phyloP scores from a whole-genome alignment of 2,888 invertebrate species.

The Matsumyia berberina region DNA sequence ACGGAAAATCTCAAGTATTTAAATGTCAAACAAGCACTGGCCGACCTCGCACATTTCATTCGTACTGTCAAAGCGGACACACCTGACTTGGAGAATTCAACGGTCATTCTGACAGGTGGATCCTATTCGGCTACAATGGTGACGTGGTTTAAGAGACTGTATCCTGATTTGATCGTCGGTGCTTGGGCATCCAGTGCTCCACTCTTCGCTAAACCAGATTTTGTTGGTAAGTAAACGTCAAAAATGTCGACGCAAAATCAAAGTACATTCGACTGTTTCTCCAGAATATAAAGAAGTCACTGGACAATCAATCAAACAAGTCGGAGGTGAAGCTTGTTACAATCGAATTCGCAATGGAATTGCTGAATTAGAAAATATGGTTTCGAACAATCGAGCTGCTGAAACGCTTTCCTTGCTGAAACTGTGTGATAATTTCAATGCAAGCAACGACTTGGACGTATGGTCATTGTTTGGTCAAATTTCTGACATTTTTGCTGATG shows the following conservation, averaged over 20 bases:
- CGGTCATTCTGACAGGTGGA: slow-evolving; percentile 87
- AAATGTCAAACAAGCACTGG: slow-evolving; percentile 88
- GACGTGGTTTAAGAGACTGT: slow-evolving; percentile 88
- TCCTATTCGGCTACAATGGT: slow-evolving; percentile 89
- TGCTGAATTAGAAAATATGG: slow-evolving; percentile 80
- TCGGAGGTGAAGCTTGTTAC: slow-evolving; percentile 82
- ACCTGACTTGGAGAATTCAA: slow-evolving; percentile 82
- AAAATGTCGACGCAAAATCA: no score
- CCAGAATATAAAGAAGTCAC: slow-evolving; percentile 83
- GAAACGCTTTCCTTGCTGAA: slow-evolving; percentile 80
- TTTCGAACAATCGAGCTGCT: slow-evolving; percentile 79
- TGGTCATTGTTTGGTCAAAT: slow-evolving; percentile 82
- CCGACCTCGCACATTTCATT: slow-evolving; percentile 88
- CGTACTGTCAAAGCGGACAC: slow-evolving; percentile 83
- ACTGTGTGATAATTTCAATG: slow-evolving; percentile 81
- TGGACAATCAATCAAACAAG: slow-evolving; percentile 80
- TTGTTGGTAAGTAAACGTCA: slow-evolving; percentile 82
- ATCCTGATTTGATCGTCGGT: slow-evolving; percentile 87
- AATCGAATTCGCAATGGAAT: slow-evolving; percentile 81
- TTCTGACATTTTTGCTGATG: slow-evolving; percentile 81
- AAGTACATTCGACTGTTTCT: background rate
- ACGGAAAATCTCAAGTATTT: slow-evolving; percentile 87
- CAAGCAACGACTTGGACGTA: slow-evolving; percentile 80
- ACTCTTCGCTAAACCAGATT: slow-evolving; percentile 87
- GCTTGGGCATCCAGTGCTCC: slow-evolving; percentile 89